These are phyloP conservation scores for Serripes groenlandicus DNA, from an alignment of 2,888 invertebrate genomes.

Conservation along the genomic window DNA sequence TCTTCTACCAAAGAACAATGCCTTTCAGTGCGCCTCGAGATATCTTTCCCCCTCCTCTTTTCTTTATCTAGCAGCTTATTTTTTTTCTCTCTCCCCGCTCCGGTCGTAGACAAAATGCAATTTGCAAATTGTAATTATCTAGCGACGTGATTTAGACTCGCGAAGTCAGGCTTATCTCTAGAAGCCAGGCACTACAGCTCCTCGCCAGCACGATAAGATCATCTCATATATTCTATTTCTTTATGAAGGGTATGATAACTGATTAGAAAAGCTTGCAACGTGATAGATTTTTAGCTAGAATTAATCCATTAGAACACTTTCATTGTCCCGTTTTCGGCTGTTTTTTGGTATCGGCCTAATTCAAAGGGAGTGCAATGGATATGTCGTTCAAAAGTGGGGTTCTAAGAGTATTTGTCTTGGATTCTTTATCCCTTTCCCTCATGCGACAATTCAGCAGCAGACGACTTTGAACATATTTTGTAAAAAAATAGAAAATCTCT, in stretches of 20 bases:
- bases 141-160: conserved; percentile 65
- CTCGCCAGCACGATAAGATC: conserved; percentile 73
- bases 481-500: no score
- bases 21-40: conserved; percentile 28
- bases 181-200: conserved; percentile 61
- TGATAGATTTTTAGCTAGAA: conserved; percentile 80
- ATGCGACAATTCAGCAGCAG: no score
- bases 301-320: conserved; percentile 80
- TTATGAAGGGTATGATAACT: conserved; percentile 79
- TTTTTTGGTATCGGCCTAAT: no score
- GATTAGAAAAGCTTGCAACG: conserved; percentile 74
- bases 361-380: no score
- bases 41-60: no score
- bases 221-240: conserved; percentile 81
- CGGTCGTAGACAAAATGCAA: conserved; percentile 69
- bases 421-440: no score
- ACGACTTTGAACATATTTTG: no score
- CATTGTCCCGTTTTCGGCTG: no score
- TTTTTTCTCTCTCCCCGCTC: conserved; percentile 41
- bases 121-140: conserved; percentile 73
- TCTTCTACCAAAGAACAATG: conserved; percentile 61
- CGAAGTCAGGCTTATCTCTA: conserved; percentile 63
- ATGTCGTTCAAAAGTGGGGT: no score
- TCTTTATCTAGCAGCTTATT: conserved; percentile 30
- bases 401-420: no score